Evolutionary conservation across 2,113 vertebrate genomes (phyloP).

Genomic region (Salvator merianae): DNA sequence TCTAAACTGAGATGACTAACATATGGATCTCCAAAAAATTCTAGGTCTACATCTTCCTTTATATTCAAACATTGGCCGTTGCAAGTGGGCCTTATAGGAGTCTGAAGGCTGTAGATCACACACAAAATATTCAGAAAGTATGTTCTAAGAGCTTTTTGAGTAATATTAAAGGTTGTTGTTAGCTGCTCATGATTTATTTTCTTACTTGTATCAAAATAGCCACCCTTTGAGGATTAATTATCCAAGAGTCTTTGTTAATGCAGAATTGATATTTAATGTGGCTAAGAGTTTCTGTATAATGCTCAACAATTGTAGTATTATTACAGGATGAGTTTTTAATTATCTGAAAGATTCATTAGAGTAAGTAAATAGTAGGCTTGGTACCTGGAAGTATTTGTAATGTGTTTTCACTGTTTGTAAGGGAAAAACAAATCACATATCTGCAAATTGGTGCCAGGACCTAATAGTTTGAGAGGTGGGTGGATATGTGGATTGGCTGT

Average conservation of each 20-base stretch:
- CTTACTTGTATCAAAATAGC: neutral
- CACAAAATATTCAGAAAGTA: neutral
- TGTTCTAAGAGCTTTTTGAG: neutral
- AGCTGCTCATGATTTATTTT: neutral
- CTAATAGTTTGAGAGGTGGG: too few species aligned
- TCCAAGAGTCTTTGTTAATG: neutral
- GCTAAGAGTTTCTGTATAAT: too few species aligned
- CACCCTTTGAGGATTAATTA: neutral
- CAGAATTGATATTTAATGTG: too few species aligned
- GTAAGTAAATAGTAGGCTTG: neutral
- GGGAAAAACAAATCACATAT: too few species aligned
- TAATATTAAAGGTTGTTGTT: neutral
- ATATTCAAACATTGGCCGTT: neutral
- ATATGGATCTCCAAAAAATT: neutral
- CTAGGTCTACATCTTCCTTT: too few species aligned
- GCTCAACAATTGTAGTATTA: too few species aligned
- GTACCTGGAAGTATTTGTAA: too few species aligned
- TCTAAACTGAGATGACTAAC: conserved; percentile 7
- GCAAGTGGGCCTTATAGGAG: too few species aligned
- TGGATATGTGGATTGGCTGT: too few species aligned
- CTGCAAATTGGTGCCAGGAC: too few species aligned
- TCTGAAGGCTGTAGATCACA: too few species aligned
- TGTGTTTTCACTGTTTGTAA: too few species aligned
- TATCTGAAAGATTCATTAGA: neutral
- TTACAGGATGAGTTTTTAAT: neutral